A percentile compares a stretch with the other conserved stretches of the same genome.
These are phyloP conservation scores for Platichthys stellatus DNA, from an alignment of 2,113 vertebrate species.

Conservation along the genomic window DNA sequence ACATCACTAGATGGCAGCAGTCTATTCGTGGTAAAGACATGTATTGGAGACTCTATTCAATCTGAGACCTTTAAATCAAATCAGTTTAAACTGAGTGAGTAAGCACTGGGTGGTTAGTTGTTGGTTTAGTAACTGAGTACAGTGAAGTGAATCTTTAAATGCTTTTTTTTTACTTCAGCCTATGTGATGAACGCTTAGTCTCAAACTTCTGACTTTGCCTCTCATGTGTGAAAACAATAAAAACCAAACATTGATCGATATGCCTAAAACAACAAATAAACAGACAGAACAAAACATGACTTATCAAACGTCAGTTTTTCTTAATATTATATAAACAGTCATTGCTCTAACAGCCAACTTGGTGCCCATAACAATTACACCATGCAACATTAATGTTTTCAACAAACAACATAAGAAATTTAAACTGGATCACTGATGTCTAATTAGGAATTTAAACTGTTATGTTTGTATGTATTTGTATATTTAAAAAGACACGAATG, in stretches of 20 bases:
- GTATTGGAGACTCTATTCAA: neutral
- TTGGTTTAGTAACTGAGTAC: neutral
- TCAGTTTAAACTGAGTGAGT: neutral
- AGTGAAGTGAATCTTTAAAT: neutral
- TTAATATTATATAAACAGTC: neutral
- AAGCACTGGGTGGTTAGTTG: too few species aligned
- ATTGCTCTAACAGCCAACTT: too few species aligned
- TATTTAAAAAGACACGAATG: too few species aligned
- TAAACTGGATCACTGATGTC: too few species aligned
- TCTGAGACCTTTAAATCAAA: neutral
- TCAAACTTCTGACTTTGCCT: too few species aligned
- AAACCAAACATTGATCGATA: too few species aligned
- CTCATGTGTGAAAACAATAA: too few species aligned
- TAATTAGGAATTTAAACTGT: too few species aligned
- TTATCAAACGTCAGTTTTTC: neutral
- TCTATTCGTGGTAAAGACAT: neutral
- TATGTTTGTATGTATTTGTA: neutral
- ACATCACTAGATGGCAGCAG: slow-evolving; percentile 64
- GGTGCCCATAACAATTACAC: neutral
- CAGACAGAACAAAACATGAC: neutral
- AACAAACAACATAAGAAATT: too few species aligned
- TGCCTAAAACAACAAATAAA: neutral
- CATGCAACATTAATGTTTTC: neutral
- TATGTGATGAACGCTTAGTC: neutral
- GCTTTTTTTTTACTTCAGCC: neutral